Percentiles rank a stretch among this genome's conserved stretches.
phyloP scores from a whole-genome alignment of 2,113 vertebrate genomes.

The Phocoena sinus region DNA sequence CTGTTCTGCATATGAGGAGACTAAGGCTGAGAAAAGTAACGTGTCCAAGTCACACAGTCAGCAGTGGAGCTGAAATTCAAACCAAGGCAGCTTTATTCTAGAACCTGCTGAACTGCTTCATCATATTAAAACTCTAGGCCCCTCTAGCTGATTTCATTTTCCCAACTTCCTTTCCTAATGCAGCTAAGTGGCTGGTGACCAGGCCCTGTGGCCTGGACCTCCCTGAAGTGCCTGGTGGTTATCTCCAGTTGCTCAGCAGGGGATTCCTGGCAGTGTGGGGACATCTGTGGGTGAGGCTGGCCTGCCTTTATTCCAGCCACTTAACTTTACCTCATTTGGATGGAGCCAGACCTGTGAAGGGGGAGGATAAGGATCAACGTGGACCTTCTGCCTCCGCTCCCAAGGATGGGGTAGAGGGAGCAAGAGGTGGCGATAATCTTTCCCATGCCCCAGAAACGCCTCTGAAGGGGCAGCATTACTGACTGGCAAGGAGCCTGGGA shows the following conservation, averaged over 20 bases:
- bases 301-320: not conserved
- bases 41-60: not conserved
- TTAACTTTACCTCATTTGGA: not conserved
- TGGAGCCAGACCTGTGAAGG: not conserved
- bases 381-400: not conserved
- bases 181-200: not conserved
- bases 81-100: not conserved
- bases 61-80: not conserved
- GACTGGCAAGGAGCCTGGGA: not conserved
- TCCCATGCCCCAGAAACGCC: not conserved
- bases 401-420: fast-evolving
- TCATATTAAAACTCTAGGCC: not conserved
- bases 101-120: not conserved
- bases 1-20: not conserved
- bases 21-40: not conserved
- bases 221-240: not conserved
- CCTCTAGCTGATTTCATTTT: not conserved
- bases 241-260: not conserved
- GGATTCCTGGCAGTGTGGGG: not conserved
- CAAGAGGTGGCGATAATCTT: not conserved
- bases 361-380: not conserved
- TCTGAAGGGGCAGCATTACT: not conserved
- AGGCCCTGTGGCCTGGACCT: not conserved
- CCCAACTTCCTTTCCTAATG: not conserved
- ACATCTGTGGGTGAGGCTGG: not conserved